Evolutionary conservation across 2,113 vertebrate species (phyloP).

Genomic region (Oenanthe oenanthe): DNA sequence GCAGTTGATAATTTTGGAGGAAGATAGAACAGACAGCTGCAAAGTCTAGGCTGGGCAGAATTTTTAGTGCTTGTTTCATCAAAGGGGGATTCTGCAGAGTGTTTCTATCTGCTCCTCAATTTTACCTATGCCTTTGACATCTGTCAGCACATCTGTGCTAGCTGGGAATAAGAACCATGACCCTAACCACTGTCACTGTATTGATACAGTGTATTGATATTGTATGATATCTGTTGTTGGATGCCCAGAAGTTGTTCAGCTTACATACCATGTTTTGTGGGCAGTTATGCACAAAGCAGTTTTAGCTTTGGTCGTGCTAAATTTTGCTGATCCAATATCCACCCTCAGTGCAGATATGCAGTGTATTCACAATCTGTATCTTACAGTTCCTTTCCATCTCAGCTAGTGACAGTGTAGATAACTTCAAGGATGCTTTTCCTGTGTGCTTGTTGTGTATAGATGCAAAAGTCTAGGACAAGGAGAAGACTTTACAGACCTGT

Average conservation of each 20-base stretch:
- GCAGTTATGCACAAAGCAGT: background rate
- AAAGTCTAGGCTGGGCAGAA: background rate
- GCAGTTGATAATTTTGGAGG: background rate
- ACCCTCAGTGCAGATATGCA: background rate
- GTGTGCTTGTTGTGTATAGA: background rate
- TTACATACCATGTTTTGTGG: background rate
- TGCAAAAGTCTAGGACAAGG: background rate
- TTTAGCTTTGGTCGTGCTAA: accelerated
- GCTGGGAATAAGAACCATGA: background rate
- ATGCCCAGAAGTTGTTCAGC: background rate
- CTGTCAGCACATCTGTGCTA: background rate
- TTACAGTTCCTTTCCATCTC: background rate
- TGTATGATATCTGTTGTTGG: background rate
- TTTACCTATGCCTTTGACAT: background rate
- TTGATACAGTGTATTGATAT: background rate
- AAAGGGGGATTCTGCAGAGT: background rate
- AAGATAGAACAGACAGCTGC: background rate
- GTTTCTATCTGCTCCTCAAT: background rate
- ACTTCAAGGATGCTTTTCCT: background rate
- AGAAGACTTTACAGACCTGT: background rate
- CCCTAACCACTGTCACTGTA: background rate
- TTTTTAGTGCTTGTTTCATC: background rate
- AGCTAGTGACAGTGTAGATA: background rate
- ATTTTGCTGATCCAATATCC: background rate
- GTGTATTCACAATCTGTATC: background rate